Evolutionary conservation across 2,113 vertebrate species (phyloP).

Genomic region (Colinus virginianus): DNA sequence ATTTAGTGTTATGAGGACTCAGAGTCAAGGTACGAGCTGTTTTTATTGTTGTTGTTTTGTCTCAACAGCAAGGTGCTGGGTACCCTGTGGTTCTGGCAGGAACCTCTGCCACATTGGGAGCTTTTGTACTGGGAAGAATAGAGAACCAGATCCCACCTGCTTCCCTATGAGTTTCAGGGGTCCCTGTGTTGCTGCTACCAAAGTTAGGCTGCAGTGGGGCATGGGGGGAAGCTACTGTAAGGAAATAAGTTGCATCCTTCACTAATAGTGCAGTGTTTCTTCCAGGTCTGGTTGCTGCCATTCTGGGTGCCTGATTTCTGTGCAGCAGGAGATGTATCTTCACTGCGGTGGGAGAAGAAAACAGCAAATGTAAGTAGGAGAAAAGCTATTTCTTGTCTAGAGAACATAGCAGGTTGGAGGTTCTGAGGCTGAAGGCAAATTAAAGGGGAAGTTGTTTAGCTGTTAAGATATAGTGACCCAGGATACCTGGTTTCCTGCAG

Average conservation of each 20-base stretch:
- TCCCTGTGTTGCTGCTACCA: rapidly evolving
- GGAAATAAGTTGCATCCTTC: neutral
- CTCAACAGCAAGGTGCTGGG: rapidly evolving
- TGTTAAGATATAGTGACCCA: rapidly evolving
- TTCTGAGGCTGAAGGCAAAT: neutral
- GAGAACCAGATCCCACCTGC: too few relatives aligned
- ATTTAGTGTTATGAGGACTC: rapidly evolving
- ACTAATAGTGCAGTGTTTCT: rapidly evolving
- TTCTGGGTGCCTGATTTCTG: rapidly evolving
- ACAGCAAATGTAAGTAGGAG: neutral
- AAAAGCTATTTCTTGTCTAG: neutral
- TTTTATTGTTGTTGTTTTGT: rapidly evolving
- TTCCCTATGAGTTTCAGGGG: rapidly evolving
- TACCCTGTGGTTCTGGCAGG: neutral
- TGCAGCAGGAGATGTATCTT: rapidly evolving
- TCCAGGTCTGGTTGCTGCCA: rapidly evolving
- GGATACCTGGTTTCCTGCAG: rapidly evolving
- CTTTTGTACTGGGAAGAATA: rapidly evolving
- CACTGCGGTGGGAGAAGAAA: rapidly evolving
- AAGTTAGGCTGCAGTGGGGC: rapidly evolving
- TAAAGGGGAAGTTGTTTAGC: neutral
- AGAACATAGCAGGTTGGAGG: neutral
- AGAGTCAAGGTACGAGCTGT: rapidly evolving
- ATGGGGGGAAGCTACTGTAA: rapidly evolving
- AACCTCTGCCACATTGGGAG: neutral